Percentiles rank a stretch among this genome's conserved stretches.
phyloP scores from a whole-genome alignment of 2,888 invertebrate species.

The Crepidodera aurea region DNA sequence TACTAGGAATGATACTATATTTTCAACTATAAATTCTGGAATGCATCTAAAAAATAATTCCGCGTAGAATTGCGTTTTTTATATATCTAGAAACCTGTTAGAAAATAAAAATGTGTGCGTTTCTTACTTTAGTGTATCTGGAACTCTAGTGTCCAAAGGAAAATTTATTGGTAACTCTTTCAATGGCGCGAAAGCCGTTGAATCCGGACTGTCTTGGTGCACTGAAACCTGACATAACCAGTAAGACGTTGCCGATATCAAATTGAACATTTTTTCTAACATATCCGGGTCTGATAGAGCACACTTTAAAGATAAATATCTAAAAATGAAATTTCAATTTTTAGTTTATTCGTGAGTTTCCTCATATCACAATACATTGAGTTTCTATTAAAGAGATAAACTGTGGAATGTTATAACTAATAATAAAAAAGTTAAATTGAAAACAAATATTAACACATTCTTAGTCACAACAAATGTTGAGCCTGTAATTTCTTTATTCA shows the following conservation, averaged over 20 bases:
- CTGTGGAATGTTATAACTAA: no score
- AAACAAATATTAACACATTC: no score
- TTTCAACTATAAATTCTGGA: conserved; percentile 91
- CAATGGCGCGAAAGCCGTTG: conserved; percentile 69
- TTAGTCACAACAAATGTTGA: no score
- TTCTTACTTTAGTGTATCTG: conserved; percentile 77
- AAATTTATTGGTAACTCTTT: conserved; percentile 66
- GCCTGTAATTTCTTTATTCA: no score
- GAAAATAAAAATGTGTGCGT: no score
- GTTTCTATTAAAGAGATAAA: no score
- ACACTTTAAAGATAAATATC: conserved; percentile 76
- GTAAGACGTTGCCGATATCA: conserved; percentile 81
- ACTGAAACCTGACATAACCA: conserved; percentile 88
- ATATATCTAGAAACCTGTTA: neutral
- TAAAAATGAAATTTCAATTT: conserved; percentile 60
- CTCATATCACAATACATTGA: no score
- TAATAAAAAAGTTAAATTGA: no score
- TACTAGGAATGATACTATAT: conserved; percentile 82
- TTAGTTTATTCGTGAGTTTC: no score
- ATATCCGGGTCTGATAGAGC: conserved; percentile 79
- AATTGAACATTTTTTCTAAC: conserved; percentile 74
- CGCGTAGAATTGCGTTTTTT: neutral
- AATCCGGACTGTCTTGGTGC: conserved; percentile 58
- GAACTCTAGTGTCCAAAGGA: conserved; percentile 71
- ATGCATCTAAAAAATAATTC: conserved; percentile 72